phyloP scores from a whole-genome alignment of 2,113 vertebrate genomes.

The Argyrosomus japonicus region DNA sequence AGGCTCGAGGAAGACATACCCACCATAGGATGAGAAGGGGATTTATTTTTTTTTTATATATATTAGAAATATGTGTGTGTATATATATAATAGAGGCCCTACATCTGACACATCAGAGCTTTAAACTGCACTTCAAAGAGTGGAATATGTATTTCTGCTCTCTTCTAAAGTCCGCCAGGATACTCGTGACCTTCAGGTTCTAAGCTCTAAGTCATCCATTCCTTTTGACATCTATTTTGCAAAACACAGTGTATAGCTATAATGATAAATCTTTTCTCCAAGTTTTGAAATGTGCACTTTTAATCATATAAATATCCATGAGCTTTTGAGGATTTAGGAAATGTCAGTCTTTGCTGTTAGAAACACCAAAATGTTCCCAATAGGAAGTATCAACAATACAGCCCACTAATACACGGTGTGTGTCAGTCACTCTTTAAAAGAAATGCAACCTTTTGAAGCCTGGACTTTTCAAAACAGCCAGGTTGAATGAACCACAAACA shows the following conservation, averaged over 20 bases:
- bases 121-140: slow-evolving; percentile 21
- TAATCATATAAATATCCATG: slow-evolving; percentile 41
- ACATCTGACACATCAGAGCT: slow-evolving; percentile 3
- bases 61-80: too few species aligned
- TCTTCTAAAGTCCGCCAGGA: slow-evolving; percentile 1
- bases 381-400: slow-evolving; percentile 46
- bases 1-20: too few species aligned
- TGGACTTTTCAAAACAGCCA: slow-evolving; percentile 40
- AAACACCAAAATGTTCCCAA: slow-evolving; percentile 25
- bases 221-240: slow-evolving; percentile 48
- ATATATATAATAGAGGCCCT: too few species aligned
- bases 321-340: slow-evolving; percentile 59
- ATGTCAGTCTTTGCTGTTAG: slow-evolving; percentile 52
- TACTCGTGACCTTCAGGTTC: slow-evolving; percentile 38
- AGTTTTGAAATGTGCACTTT: slow-evolving; percentile 39
- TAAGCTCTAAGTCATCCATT: slow-evolving; percentile 39
- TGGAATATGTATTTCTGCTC: neutral
- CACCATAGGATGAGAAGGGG: too few species aligned
- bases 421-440: slow-evolving; percentile 51
- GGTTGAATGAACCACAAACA: slow-evolving; percentile 49
- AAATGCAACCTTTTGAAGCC: slow-evolving; percentile 19
- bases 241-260: neutral
- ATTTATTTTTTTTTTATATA: too few species aligned
- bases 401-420: slow-evolving; percentile 32
- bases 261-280: slow-evolving; percentile 6